Evolutionary conservation across 2,888 invertebrate species (phyloP), one percentile per base, ranked within the genome.

Genomic region (Xylocampa areola): DNA sequence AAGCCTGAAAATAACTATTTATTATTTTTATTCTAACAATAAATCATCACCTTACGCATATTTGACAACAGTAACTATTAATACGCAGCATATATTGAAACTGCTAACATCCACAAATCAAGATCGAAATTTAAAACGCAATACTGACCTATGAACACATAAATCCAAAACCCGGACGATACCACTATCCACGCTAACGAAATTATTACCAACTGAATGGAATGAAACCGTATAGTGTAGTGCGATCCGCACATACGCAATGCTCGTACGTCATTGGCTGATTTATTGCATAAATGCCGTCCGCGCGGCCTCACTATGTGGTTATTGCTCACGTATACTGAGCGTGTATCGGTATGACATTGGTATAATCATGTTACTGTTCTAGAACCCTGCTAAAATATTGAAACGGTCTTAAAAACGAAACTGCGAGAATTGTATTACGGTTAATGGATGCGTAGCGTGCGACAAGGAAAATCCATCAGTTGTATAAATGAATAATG

Each of bases 401-500:
- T 54, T 51, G 25, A 57, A 58, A 35, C 30, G 41, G 16, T 39
- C 33, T 45, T 33, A 43, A 58, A 58, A 49, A 53, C 16, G 27
- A 37, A 33, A 52, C 47, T 40, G 19, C 30, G 41, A 16, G 49
- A 66, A 62, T 59, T 44, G 30, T 61, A 60, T 53, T 52, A 59
- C 17, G 29, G 21, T 33, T 60, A 64, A 67, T 73, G 70, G 59
- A 61, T 45, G 16, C 47, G 57, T 69, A 58, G 60, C 53, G 44
- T 51, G 63, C 57, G 57, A 69, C 69, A 69, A 58, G 62, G 55
- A 54, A 72, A 75, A 61, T 68, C 76, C 76, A 73, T 73, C 76
- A 66, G 60, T 44, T 41, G 52, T 58, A 61, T 58, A 69, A 63
- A 75, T 72, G 36, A 75, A 69, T 67, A 52, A 58, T 52, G 45